Evolutionary conservation across 2,113 vertebrate species (phyloP), one percentile per base, ranked within the genome.

Genomic region (Cebus imitator): DNA sequence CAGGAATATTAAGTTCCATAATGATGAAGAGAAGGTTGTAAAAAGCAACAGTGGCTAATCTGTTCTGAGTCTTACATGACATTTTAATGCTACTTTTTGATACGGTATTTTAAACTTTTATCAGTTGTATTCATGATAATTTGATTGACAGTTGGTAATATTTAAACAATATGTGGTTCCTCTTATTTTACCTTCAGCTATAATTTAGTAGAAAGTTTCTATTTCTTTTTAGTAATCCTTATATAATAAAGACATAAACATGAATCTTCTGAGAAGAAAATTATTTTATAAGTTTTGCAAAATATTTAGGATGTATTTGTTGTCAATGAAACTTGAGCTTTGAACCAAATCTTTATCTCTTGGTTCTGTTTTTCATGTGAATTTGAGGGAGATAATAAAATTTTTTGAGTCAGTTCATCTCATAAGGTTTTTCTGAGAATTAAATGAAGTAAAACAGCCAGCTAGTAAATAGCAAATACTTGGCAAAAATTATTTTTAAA

Each of bases 401-500:
- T 95, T 95, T 94, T 95, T 50, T 90, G 37, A 86, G 40, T 80
- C 55, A 83, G 25, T 95, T 96, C 4, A 43, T 64, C 5, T 83
- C 50, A 87, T 2, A 7, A 37, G 14, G 45, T 43, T 92, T 94
- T 80, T 57, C 48, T 86, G 52, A 58, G 35, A 45, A 76, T 48
- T 75, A 86, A 58, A 91, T 88, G 43, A 80, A 96, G 40, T 73
- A 87, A 84, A 83, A 52, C 32, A 84, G 45, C 52, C 25, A 78
- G 37, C 64, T 84, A 55, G 30, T 73, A 92, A 91, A 79, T 94
- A 50, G 43, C n/a, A 84, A 66, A 84, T 37, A 68, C 32, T 96
- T 97, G 80, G 37, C 61, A 95, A 97, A 3, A 97, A 83, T 58
- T 87, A 89, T 35, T 92, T 94, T 70, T 27, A 70, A 97, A 86